phyloP scores from a whole-genome alignment of 2,113 vertebrate species.

The Amblyopsis rosae region DNA sequence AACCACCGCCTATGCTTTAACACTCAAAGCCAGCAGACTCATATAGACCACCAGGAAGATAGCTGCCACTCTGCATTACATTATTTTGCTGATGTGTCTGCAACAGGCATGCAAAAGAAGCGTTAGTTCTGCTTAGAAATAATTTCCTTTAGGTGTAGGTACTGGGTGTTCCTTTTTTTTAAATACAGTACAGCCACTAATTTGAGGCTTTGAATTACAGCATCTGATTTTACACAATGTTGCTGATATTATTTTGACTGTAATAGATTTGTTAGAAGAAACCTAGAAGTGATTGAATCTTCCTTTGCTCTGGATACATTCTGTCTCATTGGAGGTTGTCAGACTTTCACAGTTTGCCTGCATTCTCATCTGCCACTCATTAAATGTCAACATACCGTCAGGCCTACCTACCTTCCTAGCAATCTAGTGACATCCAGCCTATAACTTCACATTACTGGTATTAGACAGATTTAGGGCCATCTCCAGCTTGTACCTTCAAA shows the following conservation, averaged over 20 bases:
- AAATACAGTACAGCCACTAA: neutral
- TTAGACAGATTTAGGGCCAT: neutral
- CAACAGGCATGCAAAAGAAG: neutral
- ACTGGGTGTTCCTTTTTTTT: neutral
- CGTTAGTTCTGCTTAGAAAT: neutral
- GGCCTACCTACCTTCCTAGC: too few species aligned
- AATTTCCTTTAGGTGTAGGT: neutral
- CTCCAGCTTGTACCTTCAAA: neutral
- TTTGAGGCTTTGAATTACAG: conserved; percentile 13
- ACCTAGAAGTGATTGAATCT: conserved; percentile 12
- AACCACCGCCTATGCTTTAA: too few species aligned
- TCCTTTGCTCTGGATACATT: neutral
- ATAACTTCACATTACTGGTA: too few species aligned
- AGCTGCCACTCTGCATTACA: too few species aligned
- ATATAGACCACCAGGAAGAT: too few species aligned
- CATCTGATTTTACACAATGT: conserved; percentile 5
- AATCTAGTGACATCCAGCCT: too few species aligned
- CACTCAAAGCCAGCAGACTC: too few species aligned
- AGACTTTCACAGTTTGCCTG: too few species aligned
- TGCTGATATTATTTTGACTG: conserved; percentile 9
- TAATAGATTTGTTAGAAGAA: conserved; percentile 1
- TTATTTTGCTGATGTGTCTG: neutral
- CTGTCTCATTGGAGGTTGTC: too few species aligned
- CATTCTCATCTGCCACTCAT: too few species aligned
- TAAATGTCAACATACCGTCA: too few species aligned